These are phyloP conservation scores for Penaeus chinensis DNA, from an alignment of 1,140 invertebrate genomes.

Conservation along the genomic window DNA sequence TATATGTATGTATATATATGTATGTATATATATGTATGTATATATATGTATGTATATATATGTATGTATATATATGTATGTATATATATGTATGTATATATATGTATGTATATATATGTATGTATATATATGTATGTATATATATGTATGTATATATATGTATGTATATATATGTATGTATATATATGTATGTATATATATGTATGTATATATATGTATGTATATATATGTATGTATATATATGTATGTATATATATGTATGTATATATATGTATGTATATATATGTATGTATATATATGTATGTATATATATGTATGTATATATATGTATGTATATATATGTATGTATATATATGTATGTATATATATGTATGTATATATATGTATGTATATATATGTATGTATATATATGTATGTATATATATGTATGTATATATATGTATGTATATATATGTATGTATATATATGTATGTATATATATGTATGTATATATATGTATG, in stretches of 20 bases:
- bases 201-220: conserved; percentile 1
- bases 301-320: conserved; percentile 10
- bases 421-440: conserved; percentile 10
- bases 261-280: conserved; percentile 8
- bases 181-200: conserved; percentile 10
- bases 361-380: conserved; percentile 18
- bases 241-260: conserved; percentile 10
- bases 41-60: conserved; percentile 6
- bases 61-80: background rate
- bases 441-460: conserved; percentile 2
- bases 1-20: conserved; percentile 1
- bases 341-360: background rate
- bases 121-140: conserved; percentile 5
- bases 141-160: conserved; percentile 13
- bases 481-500: conserved; percentile 7
- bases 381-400: conserved; percentile 1
- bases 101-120: conserved; percentile 2
- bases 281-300: conserved; percentile 1
- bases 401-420: conserved; percentile 5
- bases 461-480: conserved; percentile 10
- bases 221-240: conserved; percentile 5
- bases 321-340: conserved; percentile 7
- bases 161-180: conserved; percentile 1
- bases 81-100: conserved; percentile 15
- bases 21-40: conserved; percentile 13